phyloP scores from a whole-genome alignment of 37 sponge, comb jelly and placozoan genomes.

The Halisarca cf. caerulea region DNA sequence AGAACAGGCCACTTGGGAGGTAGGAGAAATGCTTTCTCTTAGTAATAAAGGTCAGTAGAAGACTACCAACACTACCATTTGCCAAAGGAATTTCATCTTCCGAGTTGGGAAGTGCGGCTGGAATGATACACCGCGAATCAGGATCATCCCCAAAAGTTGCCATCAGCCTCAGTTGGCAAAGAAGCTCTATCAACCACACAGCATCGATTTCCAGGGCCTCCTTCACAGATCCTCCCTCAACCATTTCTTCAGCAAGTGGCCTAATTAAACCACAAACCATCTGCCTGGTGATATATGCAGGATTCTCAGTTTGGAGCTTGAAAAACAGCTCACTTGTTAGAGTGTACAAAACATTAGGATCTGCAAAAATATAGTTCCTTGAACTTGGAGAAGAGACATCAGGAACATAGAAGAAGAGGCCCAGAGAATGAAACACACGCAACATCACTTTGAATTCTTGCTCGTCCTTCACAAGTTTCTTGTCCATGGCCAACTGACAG shows the following conservation, averaged over 20 bases:
- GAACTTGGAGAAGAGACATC: too few species aligned
- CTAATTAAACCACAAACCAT: too few species aligned
- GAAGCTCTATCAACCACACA: constrained; percentile 8
- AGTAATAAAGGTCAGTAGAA: background rate
- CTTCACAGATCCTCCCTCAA: too few species aligned
- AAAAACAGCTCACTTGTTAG: background rate
- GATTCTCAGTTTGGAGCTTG: too few species aligned
- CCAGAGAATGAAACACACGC: background rate
- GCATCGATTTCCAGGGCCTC: background rate
- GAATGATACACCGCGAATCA: background rate
- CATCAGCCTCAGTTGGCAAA: background rate
- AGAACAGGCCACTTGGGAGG: constrained; percentile 25
- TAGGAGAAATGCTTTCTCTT: background rate
- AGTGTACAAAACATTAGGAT: background rate
- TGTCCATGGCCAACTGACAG: background rate
- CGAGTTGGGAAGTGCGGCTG: background rate
- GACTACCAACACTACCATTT: background rate
- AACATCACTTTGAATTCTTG: background rate
- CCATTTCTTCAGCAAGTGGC: too few species aligned
- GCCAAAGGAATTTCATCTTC: background rate
- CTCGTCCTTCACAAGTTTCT: background rate
- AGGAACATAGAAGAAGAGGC: background rate
- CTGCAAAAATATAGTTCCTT: too few species aligned
- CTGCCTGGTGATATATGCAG: too few species aligned
- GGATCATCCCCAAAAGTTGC: background rate